A percentile compares a stretch with the other conserved stretches of the same genome.
These are phyloP conservation scores for Gadopsis marmoratus DNA, from an alignment of 2,797 vertebrate genomes.

Conservation along the genomic window DNA sequence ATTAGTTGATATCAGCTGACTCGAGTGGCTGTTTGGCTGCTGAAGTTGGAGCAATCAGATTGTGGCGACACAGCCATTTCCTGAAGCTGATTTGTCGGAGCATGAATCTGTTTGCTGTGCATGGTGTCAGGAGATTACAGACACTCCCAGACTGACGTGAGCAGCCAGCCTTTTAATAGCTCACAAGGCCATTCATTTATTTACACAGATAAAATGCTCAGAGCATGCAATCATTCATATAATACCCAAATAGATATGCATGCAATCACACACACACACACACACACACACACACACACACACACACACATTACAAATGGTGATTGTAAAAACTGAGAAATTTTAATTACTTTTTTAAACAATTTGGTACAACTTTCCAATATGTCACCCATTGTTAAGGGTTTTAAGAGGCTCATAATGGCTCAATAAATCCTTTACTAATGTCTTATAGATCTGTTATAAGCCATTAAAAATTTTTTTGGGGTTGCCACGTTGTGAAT, in stretches of 20 bases:
- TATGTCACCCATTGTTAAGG: neutral
- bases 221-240: conserved; percentile 35
- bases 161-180: conserved; percentile 64
- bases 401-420: neutral
- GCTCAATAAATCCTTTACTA: neutral
- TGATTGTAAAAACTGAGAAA: neutral
- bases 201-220: conserved; percentile 58
- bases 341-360: conserved; percentile 24
- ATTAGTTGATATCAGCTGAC: conserved; percentile 79
- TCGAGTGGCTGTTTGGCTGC: conserved; percentile 65
- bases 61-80: conserved; percentile 62
- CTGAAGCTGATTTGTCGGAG: conserved; percentile 66
- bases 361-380: neutral
- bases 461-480: neutral
- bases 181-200: conserved; percentile 56
- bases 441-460: neutral
- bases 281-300: too few relatives aligned
- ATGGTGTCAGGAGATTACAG: conserved; percentile 55
- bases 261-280: conserved; percentile 1
- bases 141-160: conserved; percentile 55
- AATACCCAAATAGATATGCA: conserved; percentile 18
- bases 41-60: conserved; percentile 74
- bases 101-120: conserved; percentile 59
- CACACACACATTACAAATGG: conserved; percentile 4
- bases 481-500: neutral